phyloP scores from a whole-genome alignment of 2,113 vertebrate species.

The Pongo abelii region DNA sequence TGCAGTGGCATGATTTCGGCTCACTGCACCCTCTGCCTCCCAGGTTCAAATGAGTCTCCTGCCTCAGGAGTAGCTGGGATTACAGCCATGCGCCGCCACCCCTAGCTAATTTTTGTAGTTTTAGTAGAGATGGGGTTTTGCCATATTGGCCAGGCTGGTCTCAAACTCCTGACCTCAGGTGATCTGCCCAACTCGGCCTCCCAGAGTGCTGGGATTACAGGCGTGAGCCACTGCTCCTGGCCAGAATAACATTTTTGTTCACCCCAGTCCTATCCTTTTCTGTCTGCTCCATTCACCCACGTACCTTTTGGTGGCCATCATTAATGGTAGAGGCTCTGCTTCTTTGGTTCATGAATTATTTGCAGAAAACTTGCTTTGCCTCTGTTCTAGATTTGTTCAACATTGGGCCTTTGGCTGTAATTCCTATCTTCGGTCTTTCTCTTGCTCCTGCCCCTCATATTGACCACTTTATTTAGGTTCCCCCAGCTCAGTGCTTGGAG shows the following conservation, averaged over 20 bases:
- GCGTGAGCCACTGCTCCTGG: not conserved
- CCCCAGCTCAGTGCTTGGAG: not conserved
- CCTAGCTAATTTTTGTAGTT: not conserved
- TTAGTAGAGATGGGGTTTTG: not conserved
- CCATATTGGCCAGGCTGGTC: not conserved
- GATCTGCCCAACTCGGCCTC: not conserved
- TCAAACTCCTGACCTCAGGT: not conserved
- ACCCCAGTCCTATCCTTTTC: not conserved
- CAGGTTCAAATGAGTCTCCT: not conserved
- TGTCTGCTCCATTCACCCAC: fast-evolving
- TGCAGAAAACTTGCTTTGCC: not conserved
- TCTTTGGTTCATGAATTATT: not conserved
- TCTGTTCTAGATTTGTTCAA: not conserved
- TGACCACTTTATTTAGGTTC: not conserved
- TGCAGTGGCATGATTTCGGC: not conserved
- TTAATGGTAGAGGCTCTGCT: not conserved
- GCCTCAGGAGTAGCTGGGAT: not conserved
- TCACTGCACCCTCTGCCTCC: not conserved
- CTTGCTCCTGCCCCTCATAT: not conserved
- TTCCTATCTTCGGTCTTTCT: not conserved
- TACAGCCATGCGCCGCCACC: not conserved
- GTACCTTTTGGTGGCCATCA: not conserved
- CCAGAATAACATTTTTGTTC: not conserved
- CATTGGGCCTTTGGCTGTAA: not conserved
- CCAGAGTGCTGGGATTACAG: not conserved